These are phyloP conservation scores for Cephus cinctus DNA, from an alignment of 1,140 invertebrate genomes.

Conservation along the genomic window DNA sequence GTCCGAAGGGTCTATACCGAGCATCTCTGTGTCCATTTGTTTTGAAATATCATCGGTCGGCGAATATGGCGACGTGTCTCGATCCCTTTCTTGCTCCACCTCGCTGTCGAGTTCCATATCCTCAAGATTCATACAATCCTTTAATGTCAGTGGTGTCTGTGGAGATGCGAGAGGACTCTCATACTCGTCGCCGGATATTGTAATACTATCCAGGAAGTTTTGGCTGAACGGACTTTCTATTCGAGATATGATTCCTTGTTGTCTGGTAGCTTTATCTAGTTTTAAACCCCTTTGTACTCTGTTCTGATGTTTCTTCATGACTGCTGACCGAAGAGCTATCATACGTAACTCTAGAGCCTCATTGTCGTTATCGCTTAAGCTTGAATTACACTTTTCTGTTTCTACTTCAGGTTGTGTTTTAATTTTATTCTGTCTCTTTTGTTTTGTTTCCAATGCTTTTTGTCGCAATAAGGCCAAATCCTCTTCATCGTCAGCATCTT, in stretches of 20 bases:
- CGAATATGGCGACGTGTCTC: slow-evolving; percentile 39
- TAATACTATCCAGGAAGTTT: slow-evolving; percentile 35
- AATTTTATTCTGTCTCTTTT: slow-evolving; percentile 24
- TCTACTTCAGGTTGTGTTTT: slow-evolving; percentile 4
- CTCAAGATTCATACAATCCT: slow-evolving; percentile 26
- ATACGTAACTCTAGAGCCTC: slow-evolving; percentile 43
- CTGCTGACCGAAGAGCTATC: slow-evolving; percentile 45
- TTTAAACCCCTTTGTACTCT: slow-evolving; percentile 26
- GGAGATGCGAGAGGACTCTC: slow-evolving; percentile 9
- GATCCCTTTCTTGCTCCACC: slow-evolving; percentile 38
- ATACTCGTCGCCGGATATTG: slow-evolving; percentile 24
- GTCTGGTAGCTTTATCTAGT: slow-evolving; percentile 6
- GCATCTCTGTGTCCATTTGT: slow-evolving; percentile 21
- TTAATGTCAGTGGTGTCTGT: not conserved
- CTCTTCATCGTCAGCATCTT: slow-evolving; percentile 36
- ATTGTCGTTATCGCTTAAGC: slow-evolving; percentile 35
- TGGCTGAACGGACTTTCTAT: slow-evolving; percentile 42
- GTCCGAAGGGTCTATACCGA: slow-evolving; percentile 28
- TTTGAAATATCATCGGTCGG: slow-evolving; percentile 40
- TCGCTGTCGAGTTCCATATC: slow-evolving; percentile 54
- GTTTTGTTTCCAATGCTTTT: slow-evolving; percentile 45
- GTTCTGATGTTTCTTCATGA: slow-evolving; percentile 43
- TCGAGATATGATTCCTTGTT: slow-evolving; percentile 7
- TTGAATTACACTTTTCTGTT: not conserved
- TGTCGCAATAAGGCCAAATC: slow-evolving; percentile 39